Evolutionary conservation across 2,888 invertebrate genomes (phyloP).

Genomic region (Ochlodes sylvanus): DNA sequence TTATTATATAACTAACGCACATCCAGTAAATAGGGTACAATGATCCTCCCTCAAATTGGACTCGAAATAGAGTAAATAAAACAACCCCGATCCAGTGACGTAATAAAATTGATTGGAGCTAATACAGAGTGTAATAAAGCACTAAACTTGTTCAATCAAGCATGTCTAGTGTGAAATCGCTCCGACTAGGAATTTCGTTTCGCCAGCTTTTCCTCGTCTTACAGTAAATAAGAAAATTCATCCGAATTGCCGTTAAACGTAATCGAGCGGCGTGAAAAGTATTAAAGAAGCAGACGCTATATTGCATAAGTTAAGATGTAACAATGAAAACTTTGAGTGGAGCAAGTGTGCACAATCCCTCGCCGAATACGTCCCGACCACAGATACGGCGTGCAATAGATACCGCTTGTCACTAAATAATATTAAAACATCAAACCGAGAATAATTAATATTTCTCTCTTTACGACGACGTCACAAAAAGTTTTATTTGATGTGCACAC

Average conservation of each 20-base stretch:
- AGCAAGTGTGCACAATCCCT: constrained; percentile 78
- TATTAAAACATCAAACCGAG: background rate
- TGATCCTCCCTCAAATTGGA: constrained; percentile 21
- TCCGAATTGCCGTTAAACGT: constrained; percentile 80
- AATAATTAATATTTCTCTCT: too few species aligned
- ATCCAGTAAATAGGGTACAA: background rate
- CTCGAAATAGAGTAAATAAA: constrained; percentile 30
- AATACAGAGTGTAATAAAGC: constrained; percentile 50
- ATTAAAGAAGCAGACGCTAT: constrained; percentile 82
- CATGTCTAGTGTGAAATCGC: constrained; percentile 72
- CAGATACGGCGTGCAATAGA: constrained; percentile 32
- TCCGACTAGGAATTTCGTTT: constrained; percentile 61
- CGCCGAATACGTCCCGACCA: constrained; percentile 63
- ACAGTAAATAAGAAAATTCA: constrained; percentile 83
- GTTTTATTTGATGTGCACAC: too few species aligned
- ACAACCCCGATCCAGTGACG: constrained; percentile 37
- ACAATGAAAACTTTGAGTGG: constrained; percentile 81
- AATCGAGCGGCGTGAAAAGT: constrained; percentile 83
- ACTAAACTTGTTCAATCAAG: constrained; percentile 65
- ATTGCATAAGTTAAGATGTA: constrained; percentile 83
- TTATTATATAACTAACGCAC: background rate
- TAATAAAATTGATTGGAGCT: constrained; percentile 49
- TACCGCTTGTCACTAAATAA: constrained; percentile 3
- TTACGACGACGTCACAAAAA: too few species aligned
- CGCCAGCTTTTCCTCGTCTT: constrained; percentile 73